Conservation (phyloP, 2,113 vertebrate species). For the Rhabdornis inornatus region DNA sequence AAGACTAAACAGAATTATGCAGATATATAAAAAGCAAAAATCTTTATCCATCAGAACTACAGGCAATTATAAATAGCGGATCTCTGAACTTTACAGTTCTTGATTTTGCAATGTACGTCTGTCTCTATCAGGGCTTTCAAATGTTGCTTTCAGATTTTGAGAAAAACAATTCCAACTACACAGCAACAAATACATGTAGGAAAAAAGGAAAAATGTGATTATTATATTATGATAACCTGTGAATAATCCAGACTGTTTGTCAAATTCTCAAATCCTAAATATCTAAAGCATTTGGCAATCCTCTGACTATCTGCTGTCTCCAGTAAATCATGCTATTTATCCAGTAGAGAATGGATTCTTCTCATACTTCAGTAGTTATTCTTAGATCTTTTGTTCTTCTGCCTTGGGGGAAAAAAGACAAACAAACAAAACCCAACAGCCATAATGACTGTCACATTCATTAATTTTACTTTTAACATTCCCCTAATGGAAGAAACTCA, state of each 20-base stretch:
- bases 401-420: not conserved
- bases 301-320: not conserved
- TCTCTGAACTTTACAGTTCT: not conserved
- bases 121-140: not conserved
- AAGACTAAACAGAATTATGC: not conserved
- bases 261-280: conserved; percentile 59
- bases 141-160: not conserved
- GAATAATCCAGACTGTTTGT: not conserved
- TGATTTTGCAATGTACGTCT: not conserved
- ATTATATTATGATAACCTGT: conserved; percentile 14
- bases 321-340: conserved; percentile 46
- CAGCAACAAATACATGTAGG: not conserved
- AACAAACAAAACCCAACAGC: not conserved
- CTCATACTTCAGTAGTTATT: conserved; percentile 53
- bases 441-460: not conserved
- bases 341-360: conserved; percentile 54
- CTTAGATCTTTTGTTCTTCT: conserved; percentile 23
- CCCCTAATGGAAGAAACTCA: not conserved
- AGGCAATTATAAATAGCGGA: not conserved
- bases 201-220: not conserved
- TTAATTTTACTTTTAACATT: not conserved
- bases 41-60: not conserved
- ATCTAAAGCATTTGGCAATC: conserved; percentile 32
- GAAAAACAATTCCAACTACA: not conserved
- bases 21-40: not conserved